Evolutionary conservation across 2,888 invertebrate species (phyloP), one percentile per base, ranked within the genome.

Genomic region (Yponomeuta cagnagella): DNA sequence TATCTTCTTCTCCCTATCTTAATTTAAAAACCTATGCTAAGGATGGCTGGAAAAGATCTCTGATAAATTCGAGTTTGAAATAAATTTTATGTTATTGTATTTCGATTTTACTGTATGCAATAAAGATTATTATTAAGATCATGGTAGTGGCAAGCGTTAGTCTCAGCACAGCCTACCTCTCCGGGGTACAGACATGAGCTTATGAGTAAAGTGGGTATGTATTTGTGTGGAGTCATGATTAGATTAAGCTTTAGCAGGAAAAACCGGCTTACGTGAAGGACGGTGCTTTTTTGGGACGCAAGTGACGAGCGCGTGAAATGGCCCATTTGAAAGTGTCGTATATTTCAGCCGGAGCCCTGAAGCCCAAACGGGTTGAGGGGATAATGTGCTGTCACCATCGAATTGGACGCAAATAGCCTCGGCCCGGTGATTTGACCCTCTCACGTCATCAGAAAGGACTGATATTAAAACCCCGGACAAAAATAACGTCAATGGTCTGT

Each of bases 361-460:
- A 68, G 33, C 43, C 67, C 31, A 84, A 78, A 30, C 71, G 69
- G 68, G 37, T 71, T 77, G 78, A 68, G 77, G 82, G 86, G 85
- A 83, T 86, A 85, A 85, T 85, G 84, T 78, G 82, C 78, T 76
- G 80, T 80, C 76, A 78, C 76, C 80, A 80, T 74, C 77, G 68
- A 52, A 65, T 43, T 52, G 63, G 77, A 82, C 83, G 77, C 76
- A 85, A 86, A 86, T 86, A 85, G 80, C 81, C 73, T 73, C 77
- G 77, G 75, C 15, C 76, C 76, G 79, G 74, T 77, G 77, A 75
- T 76, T 75, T 73, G 75, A 72, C 75, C 78, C 77, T 76, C 74
- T 73, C 70, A 68, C 77, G 77, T 80, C 81, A 79, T 79, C 80
- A 80, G 77, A 75, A 75, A 77, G 76, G 76, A 74, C 78, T 76